Conservation (phyloP, 2,888 invertebrate genomes). For the Cantharis flavilabris region DNA sequence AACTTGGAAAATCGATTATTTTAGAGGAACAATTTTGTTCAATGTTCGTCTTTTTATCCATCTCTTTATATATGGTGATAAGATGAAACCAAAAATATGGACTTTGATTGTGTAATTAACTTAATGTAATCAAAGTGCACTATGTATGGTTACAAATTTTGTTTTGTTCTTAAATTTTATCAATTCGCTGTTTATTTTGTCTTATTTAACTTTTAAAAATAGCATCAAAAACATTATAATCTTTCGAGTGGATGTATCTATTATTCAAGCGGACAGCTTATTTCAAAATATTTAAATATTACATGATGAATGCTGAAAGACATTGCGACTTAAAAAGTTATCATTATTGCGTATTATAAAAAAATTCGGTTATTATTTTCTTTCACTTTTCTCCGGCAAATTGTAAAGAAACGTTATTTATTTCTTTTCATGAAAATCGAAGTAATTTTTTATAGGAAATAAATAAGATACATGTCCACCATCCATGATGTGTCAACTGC, state of each 20-base stretch:
- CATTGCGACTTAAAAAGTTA: not conserved
- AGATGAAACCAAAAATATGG: not conserved
- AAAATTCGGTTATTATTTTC: not conserved
- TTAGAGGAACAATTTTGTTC: conserved; percentile 26
- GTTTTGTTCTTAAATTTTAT: not conserved
- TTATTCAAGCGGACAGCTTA: not conserved
- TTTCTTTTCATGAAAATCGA: not conserved
- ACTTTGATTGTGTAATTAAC: conserved; percentile 5
- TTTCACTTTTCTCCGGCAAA: not conserved
- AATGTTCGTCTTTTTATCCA: conserved; percentile 12
- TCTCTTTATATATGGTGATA: not conserved
- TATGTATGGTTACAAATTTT: not conserved
- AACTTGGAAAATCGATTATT: conserved; percentile 15
- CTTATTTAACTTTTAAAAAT: not conserved
- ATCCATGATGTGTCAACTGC: not conserved
- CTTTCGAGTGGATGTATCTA: not conserved
- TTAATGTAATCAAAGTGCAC: not conserved
- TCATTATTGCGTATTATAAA: not conserved
- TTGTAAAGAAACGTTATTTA: not conserved
- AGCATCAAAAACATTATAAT: not conserved
- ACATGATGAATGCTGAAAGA: not conserved
- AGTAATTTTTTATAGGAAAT: not conserved
- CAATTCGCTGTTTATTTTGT: not conserved
- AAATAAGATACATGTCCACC: not conserved
- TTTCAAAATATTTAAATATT: not conserved